These are phyloP conservation scores for Latrodectus elegans DNA, from an alignment of 2,888 invertebrate genomes.

Conservation along the genomic window DNA sequence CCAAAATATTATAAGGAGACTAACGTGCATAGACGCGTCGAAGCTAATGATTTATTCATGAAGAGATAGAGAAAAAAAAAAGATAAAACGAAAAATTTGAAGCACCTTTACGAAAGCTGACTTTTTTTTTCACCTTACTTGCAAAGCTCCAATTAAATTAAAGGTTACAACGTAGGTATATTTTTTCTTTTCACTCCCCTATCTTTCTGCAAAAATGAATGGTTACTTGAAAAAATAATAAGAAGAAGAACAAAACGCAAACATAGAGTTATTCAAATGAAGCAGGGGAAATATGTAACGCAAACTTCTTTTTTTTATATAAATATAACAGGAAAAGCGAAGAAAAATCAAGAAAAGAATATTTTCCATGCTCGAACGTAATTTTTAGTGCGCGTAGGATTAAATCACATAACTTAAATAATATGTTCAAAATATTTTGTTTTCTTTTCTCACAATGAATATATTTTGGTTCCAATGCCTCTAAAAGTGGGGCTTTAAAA, in stretches of 20 bases:
- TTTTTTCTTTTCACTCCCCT: not conserved
- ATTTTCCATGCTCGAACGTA: too few species aligned
- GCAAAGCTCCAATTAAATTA: slow-evolving; percentile 15
- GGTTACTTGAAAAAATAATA: slow-evolving; percentile 15
- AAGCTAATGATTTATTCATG: slow-evolving; percentile 13
- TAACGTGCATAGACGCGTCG: too few species aligned
- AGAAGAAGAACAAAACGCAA: not conserved
- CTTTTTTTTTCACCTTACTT: slow-evolving; percentile 10
- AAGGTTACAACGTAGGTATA: not conserved
- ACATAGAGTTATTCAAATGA: slow-evolving; percentile 26
- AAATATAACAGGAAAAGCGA: too few species aligned
- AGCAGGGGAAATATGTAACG: not conserved
- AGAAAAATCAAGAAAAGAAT: too few species aligned
- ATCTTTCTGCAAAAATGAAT: not conserved
- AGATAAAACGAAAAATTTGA: slow-evolving; percentile 1
- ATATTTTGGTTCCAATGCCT: too few species aligned
- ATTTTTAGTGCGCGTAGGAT: too few species aligned
- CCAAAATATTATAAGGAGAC: too few species aligned
- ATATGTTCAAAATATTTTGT: too few species aligned
- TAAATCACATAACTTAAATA: too few species aligned
- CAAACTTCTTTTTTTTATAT: not conserved
- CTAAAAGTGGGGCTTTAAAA: too few species aligned
- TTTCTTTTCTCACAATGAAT: too few species aligned
- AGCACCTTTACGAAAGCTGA: not conserved
- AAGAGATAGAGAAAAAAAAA: not conserved